These are phyloP conservation scores for Noctua fimbriata DNA, from an alignment of 2,888 invertebrate species.

Conservation along the genomic window DNA sequence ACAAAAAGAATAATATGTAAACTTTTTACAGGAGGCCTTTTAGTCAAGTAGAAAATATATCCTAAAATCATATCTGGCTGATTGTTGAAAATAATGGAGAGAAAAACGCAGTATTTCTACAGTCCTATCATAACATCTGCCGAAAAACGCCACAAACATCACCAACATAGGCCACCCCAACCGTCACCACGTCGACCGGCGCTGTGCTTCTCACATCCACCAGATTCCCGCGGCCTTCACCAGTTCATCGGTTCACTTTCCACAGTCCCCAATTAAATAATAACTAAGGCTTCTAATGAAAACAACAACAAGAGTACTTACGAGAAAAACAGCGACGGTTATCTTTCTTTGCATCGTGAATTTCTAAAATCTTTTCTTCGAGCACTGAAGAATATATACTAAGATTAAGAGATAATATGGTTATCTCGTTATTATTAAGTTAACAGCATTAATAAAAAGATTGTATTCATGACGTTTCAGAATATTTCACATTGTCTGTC, in stretches of 20 bases:
- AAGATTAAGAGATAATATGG: constrained; percentile 53
- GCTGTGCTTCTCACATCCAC: neutral
- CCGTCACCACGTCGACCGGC: neutral
- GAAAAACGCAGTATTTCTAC: neutral
- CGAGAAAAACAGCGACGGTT: constrained; percentile 56
- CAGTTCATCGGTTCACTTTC: neutral
- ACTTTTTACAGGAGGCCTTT: neutral
- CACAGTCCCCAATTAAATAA: neutral
- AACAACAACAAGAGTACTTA: constrained; percentile 48
- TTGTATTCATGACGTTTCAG: constrained; percentile 44
- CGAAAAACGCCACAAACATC: neutral
- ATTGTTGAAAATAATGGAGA: neutral
- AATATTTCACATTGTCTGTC: constrained; percentile 36
- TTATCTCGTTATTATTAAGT: constrained; percentile 60
- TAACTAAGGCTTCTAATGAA: neutral
- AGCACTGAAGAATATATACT: constrained; percentile 54
- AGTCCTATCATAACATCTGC: neutral
- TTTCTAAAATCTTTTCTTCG: constrained; percentile 53
- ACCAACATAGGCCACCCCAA: neutral
- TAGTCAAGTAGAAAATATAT: neutral
- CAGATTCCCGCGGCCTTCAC: neutral
- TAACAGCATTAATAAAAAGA: constrained; percentile 58
- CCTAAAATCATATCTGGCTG: neutral
- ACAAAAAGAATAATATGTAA: neutral
- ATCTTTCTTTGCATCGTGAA: constrained; percentile 55